These are phyloP conservation scores for Leptopilina boulardi DNA, from an alignment of 1,140 invertebrate species.

Conservation along the genomic window DNA sequence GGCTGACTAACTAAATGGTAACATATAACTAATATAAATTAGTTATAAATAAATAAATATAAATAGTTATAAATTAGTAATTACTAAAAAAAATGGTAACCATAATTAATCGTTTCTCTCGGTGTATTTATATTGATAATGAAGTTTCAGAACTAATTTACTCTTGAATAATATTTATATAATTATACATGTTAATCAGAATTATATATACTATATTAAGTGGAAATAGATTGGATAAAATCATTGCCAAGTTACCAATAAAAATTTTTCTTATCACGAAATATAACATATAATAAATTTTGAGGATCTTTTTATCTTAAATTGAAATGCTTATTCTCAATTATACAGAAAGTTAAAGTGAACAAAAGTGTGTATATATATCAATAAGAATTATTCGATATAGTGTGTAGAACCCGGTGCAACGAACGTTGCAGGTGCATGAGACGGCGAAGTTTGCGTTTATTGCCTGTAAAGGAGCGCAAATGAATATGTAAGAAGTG, in stretches of 20 bases:
- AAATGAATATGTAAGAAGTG: slow-evolving; percentile 32
- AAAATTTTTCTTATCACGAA: not conserved
- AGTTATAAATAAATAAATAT: no score
- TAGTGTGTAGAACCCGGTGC: slow-evolving; percentile 30
- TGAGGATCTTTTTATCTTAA: slow-evolving; percentile 17
- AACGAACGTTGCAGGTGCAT: slow-evolving; percentile 29
- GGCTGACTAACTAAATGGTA: no score
- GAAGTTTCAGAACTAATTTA: no score
- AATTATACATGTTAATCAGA: not conserved
- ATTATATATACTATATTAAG: not conserved
- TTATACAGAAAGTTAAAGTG: slow-evolving; percentile 10
- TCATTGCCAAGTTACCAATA: not conserved
- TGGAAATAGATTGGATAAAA: not conserved
- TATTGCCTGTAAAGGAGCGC: slow-evolving; percentile 38
- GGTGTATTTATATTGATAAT: no score
- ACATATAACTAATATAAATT: no score
- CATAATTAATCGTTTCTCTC: no score
- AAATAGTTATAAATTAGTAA: no score
- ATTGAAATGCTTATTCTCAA: slow-evolving; percentile 26
- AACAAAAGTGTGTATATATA: slow-evolving; percentile 21
- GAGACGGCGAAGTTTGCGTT: slow-evolving; percentile 39
- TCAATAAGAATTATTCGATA: slow-evolving; percentile 27
- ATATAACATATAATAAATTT: not conserved
- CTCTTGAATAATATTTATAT: no score
- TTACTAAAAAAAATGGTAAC: no score